Evolutionary conservation across 1,140 invertebrate genomes (phyloP).

Genomic region (Pissodes strobi): DNA sequence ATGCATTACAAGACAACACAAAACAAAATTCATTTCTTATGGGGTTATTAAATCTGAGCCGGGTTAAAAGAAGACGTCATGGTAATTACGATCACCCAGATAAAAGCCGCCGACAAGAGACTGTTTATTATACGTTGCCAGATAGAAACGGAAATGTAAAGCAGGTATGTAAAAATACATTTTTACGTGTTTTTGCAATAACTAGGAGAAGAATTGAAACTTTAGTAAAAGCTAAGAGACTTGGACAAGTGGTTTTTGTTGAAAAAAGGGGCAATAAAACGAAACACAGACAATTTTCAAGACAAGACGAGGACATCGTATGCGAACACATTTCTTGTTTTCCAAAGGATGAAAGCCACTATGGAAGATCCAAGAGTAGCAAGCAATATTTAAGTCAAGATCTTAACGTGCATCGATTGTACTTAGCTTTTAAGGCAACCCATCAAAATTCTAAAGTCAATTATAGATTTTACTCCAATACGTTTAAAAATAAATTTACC

Average conservation of each 20-base stretch:
- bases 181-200: too few relatives aligned
- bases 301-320: neutral
- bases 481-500: neutral
- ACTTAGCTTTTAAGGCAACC: neutral
- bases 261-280: neutral
- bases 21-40: too few relatives aligned
- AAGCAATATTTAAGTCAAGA: constrained; percentile 4
- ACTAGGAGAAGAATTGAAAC: too few relatives aligned
- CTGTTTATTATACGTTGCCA: too few relatives aligned
- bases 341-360: neutral
- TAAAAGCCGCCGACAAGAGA: too few relatives aligned
- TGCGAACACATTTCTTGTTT: neutral
- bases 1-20: too few relatives aligned
- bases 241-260: neutral
- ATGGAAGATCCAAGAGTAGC: neutral
- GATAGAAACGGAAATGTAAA: too few relatives aligned
- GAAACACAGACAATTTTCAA: neutral
- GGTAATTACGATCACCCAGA: too few relatives aligned
- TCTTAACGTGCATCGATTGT: constrained; percentile 2
- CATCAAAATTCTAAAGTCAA: neutral
- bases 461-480: neutral
- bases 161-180: too few relatives aligned
- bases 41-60: too few relatives aligned
- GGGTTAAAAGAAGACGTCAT: too few relatives aligned
- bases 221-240: too few relatives aligned